phyloP scores from a whole-genome alignment of 2,888 invertebrate species.

The Nomada ferruginata region DNA sequence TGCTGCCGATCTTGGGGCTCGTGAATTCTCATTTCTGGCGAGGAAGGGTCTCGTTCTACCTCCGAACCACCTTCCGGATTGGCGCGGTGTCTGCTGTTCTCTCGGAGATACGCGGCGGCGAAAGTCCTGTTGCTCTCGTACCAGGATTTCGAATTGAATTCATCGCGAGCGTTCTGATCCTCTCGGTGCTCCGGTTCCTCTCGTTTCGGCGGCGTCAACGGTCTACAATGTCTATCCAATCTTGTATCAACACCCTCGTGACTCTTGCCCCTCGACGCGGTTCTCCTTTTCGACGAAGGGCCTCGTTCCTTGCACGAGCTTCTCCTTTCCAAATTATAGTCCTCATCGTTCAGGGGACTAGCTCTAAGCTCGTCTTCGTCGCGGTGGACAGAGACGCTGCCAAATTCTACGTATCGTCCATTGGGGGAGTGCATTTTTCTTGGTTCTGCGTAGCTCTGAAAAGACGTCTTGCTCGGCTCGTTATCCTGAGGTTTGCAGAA shows the following conservation, averaged over 20 bases:
- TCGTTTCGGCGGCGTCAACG: slow-evolving; percentile 76
- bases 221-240: slow-evolving; percentile 76
- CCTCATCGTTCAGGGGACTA: slow-evolving; percentile 38
- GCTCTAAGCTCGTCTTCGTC: neutral
- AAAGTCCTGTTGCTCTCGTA: slow-evolving; percentile 75
- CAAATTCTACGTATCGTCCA: slow-evolving; percentile 62
- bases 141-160: slow-evolving; percentile 72
- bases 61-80: slow-evolving; percentile 57
- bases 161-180: slow-evolving; percentile 46
- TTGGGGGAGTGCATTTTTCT: slow-evolving; percentile 49
- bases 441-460: slow-evolving; percentile 43
- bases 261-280: slow-evolving; percentile 43
- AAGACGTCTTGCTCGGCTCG: slow-evolving; percentile 26
- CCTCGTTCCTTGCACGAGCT: slow-evolving; percentile 51
- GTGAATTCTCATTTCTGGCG: slow-evolving; percentile 23
- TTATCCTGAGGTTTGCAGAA: slow-evolving; percentile 11
- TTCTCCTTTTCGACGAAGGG: slow-evolving; percentile 38
- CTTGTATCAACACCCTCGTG: slow-evolving; percentile 52
- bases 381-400: slow-evolving; percentile 43
- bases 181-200: slow-evolving; percentile 30
- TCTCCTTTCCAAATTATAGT: slow-evolving; percentile 28
- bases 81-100: slow-evolving; percentile 67
- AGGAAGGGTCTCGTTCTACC: slow-evolving; percentile 29
- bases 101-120: slow-evolving; percentile 71
- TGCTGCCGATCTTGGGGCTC: slow-evolving; percentile 3